Conservation (phyloP, 2,888 invertebrate species). For the Carpatolechia fugitivella region DNA sequence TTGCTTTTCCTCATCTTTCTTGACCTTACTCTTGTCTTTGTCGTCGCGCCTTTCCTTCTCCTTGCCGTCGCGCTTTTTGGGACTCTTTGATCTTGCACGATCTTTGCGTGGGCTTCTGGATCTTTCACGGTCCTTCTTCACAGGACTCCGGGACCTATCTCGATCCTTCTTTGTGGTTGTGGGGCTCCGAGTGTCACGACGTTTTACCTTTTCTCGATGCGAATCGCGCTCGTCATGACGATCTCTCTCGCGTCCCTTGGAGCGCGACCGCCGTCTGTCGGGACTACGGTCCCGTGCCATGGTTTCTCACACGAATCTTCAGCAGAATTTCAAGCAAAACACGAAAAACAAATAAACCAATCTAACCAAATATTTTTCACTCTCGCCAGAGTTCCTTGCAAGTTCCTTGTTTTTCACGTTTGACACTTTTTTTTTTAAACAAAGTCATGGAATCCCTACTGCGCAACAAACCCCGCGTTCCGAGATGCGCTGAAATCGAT, state of each 20-base stretch:
- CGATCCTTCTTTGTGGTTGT: conserved; percentile 52
- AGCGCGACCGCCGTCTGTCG: conserved; percentile 66
- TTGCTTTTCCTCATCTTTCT: conserved; percentile 49
- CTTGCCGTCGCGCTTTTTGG: conserved; percentile 64
- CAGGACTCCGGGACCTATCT: conserved; percentile 56
- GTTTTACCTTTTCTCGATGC: conserved; percentile 62
- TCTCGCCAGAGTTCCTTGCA: too few species aligned
- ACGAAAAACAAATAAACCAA: too few species aligned
- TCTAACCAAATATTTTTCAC: too few species aligned
- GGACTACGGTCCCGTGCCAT: conserved; percentile 68
- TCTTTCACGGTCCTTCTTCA: conserved; percentile 50
- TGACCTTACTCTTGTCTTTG: conserved; percentile 43
- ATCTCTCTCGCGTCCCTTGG: conserved; percentile 64
- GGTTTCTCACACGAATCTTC: not conserved
- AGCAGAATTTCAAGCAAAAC: not conserved
- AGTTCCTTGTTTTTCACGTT: too few species aligned
- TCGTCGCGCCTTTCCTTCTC: conserved; percentile 50
- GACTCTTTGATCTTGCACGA: conserved; percentile 52
- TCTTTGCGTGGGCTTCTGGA: conserved; percentile 44
- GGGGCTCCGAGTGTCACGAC: conserved; percentile 60
- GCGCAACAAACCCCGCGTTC: too few species aligned
- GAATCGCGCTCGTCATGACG: conserved; percentile 66
- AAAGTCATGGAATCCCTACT: too few species aligned
- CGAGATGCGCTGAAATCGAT: too few species aligned
- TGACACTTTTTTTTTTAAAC: too few species aligned